Conservation (phyloP, 2,113 vertebrate genomes). For the Oreotragus oreotragus region DNA sequence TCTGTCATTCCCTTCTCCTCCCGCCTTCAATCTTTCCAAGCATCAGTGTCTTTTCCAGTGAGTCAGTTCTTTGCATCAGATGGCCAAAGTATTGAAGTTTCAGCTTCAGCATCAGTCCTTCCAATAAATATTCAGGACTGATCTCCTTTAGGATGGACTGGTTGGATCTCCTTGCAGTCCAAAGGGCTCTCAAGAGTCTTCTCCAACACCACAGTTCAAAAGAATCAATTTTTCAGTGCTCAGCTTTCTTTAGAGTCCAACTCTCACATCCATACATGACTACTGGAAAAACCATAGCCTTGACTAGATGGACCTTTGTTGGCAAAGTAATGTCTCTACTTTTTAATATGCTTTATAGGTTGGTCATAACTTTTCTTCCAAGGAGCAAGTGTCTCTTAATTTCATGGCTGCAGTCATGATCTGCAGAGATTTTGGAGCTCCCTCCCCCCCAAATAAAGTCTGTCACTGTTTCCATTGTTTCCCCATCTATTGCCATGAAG, state of each 20-base stretch:
- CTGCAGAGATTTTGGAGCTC: neutral
- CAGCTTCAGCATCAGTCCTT: neutral
- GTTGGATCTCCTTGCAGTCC: neutral
- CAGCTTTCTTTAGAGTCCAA: neutral
- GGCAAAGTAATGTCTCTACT: neutral
- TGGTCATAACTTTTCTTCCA: neutral
- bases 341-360: neutral
- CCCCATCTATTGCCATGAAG: neutral
- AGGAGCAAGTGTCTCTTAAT: neutral
- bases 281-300: neutral
- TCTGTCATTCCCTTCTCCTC: neutral
- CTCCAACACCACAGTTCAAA: neutral
- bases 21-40: neutral
- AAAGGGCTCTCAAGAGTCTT: neutral
- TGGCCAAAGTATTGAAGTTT: neutral
- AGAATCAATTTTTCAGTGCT: neutral
- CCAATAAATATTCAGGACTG: neutral
- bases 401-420: neutral
- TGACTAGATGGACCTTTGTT: neutral
- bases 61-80: neutral
- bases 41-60: neutral
- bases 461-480: neutral
- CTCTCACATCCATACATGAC: neutral
- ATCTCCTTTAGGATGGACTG: neutral
- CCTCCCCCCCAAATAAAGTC: neutral